Conservation (phyloP, 37 sponge, comb jelly and placozoan genomes). For the Aplysina aerophoba region DNA sequence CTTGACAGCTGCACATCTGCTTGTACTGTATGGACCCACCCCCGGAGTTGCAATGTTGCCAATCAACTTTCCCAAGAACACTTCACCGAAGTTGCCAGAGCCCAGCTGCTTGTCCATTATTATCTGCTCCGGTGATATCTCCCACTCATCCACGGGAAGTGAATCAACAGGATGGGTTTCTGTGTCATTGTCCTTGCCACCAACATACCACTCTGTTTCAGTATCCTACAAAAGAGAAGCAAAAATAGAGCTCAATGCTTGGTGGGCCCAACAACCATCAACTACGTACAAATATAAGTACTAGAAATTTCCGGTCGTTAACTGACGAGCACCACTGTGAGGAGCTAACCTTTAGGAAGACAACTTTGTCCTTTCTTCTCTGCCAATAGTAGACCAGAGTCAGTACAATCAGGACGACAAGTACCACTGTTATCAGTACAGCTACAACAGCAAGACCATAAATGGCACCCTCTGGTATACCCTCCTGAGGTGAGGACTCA, state of each 20-base stretch:
- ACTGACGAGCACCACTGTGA: no score
- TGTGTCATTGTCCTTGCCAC: slow-evolving; percentile 13
- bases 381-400: slow-evolving; percentile 20
- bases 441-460: slow-evolving; percentile 24
- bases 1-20: slow-evolving; percentile 28
- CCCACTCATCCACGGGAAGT: slow-evolving; percentile 26
- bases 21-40: slow-evolving; percentile 15
- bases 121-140: slow-evolving; percentile 32
- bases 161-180: neutral
- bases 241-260: no score
- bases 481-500: neutral
- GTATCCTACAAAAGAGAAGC: neutral
- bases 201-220: slow-evolving; percentile 30
- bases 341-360: slow-evolving; percentile 21
- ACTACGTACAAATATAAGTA: no score
- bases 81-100: slow-evolving; percentile 34
- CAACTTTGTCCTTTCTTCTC: slow-evolving; percentile 27
- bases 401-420: slow-evolving; percentile 3
- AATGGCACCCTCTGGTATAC: neutral
- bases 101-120: slow-evolving; percentile 38
- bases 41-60: slow-evolving; percentile 24
- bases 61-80: slow-evolving; percentile 28
- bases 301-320: no score
- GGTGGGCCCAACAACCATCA: neutral
- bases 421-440: neutral